These are phyloP conservation scores for Euglossa dilemma DNA, from an alignment of 1,140 invertebrate genomes.

Conservation along the genomic window DNA sequence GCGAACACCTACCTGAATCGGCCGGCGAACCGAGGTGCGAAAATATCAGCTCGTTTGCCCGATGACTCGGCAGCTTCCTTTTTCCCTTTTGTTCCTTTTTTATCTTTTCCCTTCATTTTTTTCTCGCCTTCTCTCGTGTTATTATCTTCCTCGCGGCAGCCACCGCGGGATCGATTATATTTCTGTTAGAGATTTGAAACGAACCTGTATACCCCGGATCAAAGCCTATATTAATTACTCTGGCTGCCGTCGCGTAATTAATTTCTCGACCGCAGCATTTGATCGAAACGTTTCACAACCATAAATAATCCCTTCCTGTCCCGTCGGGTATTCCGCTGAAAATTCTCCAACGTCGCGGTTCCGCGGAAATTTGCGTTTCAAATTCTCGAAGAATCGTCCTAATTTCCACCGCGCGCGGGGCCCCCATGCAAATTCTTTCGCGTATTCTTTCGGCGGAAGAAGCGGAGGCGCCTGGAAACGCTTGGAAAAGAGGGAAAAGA, in stretches of 20 bases:
- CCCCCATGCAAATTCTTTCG: too few species aligned
- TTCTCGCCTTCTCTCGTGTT: not conserved
- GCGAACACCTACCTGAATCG: conserved; percentile 37
- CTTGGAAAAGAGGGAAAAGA: too few species aligned
- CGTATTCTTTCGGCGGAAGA: not conserved
- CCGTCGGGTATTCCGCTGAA: not conserved
- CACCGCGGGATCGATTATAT: conserved; percentile 35
- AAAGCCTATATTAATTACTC: conserved; percentile 36
- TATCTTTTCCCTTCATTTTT: conserved; percentile 17
- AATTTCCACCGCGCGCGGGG: not conserved
- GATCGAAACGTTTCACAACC: not conserved
- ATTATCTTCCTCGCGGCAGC: conserved; percentile 25
- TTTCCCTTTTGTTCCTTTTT: conserved; percentile 29
- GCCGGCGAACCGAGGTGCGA: conserved; percentile 61
- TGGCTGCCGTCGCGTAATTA: conserved; percentile 17
- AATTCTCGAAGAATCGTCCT: not conserved
- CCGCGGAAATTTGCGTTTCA: too few species aligned
- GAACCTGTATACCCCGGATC: conserved; percentile 8
- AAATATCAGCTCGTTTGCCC: conserved; percentile 70
- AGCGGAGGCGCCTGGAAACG: too few species aligned
- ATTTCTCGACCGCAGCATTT: conserved; percentile 11
- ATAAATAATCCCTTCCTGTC: not conserved
- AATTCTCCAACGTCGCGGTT: not conserved
- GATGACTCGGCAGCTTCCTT: conserved; percentile 65
- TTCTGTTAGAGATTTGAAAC: conserved; percentile 47